Base-by-base conservation (phyloP, 2,797 vertebrate genomes). In the Petrocephalus schoutedeni region DNA sequence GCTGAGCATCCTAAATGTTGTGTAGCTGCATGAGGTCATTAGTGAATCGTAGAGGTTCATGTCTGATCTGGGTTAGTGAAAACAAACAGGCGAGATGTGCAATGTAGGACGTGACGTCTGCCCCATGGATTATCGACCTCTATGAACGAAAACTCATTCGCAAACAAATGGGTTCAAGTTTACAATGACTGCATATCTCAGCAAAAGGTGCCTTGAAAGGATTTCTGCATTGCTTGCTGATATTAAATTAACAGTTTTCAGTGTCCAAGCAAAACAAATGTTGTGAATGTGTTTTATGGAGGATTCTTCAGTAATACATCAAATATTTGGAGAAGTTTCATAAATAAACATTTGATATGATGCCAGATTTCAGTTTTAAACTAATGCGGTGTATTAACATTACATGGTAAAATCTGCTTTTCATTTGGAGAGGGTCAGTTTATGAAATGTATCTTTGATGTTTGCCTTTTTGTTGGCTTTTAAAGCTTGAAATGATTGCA, bases 331-430 rank as follows among this genome's bases (percentile, higher is more conserved):
- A 82, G 16, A 54, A 4, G 16, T 86, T 80, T 86, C 83, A 59
- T 88, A 51, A 86, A 80, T 59, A 49, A 77, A 67, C 61, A 23
- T 56, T 89, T 87, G 85, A 85, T 59, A 61, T 36, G 56, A 12
- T 28, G 56, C 84, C 88, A 86, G 85, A 36, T 89, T 61, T 64
- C 9, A 32, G 86, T 59, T 58, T 53, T 59, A 21, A 45, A 57
- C 56, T 86, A 53, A 86, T 86, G 87, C 49, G 12, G 49, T 36
- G 51, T 28, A 86, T 74, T 54, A 41, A 45, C 49, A 71, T 88
- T 53, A 64, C 82, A 86, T 88, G 28, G 21, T 67, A 85, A 88
- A 67, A 88, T 67, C 53, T 88, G 83, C 36, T 88, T 88, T 88
- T 51, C 23, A 51, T 88, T 88, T 85, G 9, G 28, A 88, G 61